A percentile compares a stretch with the other conserved stretches of the same genome.
Evolutionary conservation across 2,113 vertebrate species (phyloP).

Genomic region (Cephalopterus ornatus): DNA sequence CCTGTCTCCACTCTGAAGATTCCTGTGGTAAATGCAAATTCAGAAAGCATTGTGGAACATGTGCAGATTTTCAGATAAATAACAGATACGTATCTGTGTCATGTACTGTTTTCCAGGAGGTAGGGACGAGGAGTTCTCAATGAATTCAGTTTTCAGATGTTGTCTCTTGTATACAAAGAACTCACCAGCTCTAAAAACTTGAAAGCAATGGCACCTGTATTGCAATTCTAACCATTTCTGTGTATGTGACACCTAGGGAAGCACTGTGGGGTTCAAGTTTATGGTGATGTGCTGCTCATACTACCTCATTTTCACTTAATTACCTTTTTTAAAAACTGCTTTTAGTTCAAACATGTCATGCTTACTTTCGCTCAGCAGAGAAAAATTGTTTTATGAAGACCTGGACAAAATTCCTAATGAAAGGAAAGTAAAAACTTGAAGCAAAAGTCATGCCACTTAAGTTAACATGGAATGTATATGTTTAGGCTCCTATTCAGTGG

Average conservation of each 20-base stretch:
- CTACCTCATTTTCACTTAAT: neutral
- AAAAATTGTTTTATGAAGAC: neutral
- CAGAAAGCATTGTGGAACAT: neutral
- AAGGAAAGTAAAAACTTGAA: neutral
- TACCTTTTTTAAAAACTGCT: neutral
- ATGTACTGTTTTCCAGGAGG: neutral
- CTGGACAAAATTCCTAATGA: neutral
- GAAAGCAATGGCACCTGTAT: neutral
- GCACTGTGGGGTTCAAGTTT: neutral
- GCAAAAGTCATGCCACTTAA: neutral
- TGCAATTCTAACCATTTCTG: neutral
- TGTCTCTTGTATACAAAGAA: neutral
- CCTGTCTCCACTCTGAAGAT: neutral
- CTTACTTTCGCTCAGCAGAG: neutral
- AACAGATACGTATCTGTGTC: neutral
- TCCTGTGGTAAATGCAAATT: neutral
- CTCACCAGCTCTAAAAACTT: neutral
- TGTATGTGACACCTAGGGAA: neutral
- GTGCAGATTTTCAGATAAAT: neutral
- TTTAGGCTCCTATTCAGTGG: slow-evolving; percentile 89
- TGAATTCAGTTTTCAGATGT: neutral
- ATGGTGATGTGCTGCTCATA: neutral
- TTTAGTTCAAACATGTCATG: neutral
- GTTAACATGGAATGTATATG: neutral
- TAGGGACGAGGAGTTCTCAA: neutral